These are phyloP conservation scores for Cromileptes altivelis DNA, from an alignment of 2,113 vertebrate species.

Conservation along the genomic window DNA sequence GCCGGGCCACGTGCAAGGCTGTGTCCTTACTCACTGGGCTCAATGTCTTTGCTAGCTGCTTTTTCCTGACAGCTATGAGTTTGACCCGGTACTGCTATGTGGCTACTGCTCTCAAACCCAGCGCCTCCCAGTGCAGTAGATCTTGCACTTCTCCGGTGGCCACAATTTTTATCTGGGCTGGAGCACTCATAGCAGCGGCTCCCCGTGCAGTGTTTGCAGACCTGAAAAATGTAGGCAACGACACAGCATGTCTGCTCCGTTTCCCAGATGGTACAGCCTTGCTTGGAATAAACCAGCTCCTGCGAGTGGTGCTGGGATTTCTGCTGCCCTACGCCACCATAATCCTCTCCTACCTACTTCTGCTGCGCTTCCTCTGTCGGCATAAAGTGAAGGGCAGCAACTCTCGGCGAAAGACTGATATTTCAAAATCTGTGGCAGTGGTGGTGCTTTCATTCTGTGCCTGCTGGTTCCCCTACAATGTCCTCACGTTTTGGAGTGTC, in stretches of 20 bases:
- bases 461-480: constrained; percentile 87
- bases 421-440: constrained; percentile 82
- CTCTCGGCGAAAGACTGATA: constrained; percentile 64
- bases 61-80: constrained; percentile 86
- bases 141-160: constrained; percentile 56
- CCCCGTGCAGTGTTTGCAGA: constrained; percentile 81
- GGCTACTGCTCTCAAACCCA: constrained; percentile 78
- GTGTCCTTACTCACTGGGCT: constrained; percentile 81
- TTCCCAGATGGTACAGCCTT: constrained; percentile 81
- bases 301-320: constrained; percentile 82
- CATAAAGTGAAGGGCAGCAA: constrained; percentile 73
- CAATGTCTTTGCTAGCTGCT: constrained; percentile 83
- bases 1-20: constrained; percentile 79
- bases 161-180: constrained; percentile 79
- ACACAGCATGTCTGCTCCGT: constrained; percentile 82
- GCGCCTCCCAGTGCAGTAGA: constrained; percentile 38
- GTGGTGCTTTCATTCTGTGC: constrained; percentile 84
- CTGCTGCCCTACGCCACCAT: constrained; percentile 82
- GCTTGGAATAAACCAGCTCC: constrained; percentile 84
- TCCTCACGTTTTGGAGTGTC: constrained; percentile 81
- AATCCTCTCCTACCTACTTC: constrained; percentile 81
- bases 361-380: constrained; percentile 82
- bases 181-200: constrained; percentile 68
- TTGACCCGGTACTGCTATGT: constrained; percentile 83
- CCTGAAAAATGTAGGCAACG: constrained; percentile 72